Evolutionary conservation across 2,797 vertebrate genomes (phyloP).

Genomic region (Aldrovandia affinis): DNA sequence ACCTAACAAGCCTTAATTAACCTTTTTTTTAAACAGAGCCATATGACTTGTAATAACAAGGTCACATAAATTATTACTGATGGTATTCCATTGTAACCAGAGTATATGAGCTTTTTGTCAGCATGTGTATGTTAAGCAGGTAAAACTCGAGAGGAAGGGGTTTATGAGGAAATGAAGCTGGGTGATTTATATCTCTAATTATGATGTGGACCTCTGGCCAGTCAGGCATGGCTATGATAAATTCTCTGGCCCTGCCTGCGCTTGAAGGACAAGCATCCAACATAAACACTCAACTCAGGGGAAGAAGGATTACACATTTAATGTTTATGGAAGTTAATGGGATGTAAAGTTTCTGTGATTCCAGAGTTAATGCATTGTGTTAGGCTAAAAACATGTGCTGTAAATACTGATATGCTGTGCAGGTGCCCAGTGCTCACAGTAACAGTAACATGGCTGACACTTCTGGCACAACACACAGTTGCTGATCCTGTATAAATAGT

Average conservation of each 20-base stretch:
- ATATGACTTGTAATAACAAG: constrained; percentile 38
- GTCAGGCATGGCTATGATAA: constrained; percentile 61
- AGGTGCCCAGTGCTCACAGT: neutral
- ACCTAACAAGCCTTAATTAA: constrained; percentile 45
- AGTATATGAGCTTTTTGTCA: constrained; percentile 21
- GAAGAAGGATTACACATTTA: constrained; percentile 40
- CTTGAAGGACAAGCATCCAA: constrained; percentile 57
- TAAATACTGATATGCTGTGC: constrained; percentile 29
- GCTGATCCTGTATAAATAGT: neutral
- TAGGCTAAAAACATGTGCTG: constrained; percentile 52
- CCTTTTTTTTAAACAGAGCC: constrained; percentile 37
- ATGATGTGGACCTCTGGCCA: constrained; percentile 57
- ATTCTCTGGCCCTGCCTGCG: constrained; percentile 54
- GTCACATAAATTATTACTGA: constrained; percentile 42
- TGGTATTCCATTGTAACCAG: constrained; percentile 36
- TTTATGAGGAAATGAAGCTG: constrained; percentile 55
- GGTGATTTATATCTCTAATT: constrained; percentile 76
- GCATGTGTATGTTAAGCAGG: constrained; percentile 38
- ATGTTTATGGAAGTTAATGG: constrained; percentile 63
- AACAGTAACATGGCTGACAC: neutral
- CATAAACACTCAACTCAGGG: constrained; percentile 21
- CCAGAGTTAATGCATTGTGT: constrained; percentile 51
- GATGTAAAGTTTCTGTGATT: constrained; percentile 61
- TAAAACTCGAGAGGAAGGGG: constrained; percentile 57
- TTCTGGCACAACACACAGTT: neutral